Conservation (phyloP, 2,888 invertebrate genomes). For the Drosophila ochracea region DNA sequence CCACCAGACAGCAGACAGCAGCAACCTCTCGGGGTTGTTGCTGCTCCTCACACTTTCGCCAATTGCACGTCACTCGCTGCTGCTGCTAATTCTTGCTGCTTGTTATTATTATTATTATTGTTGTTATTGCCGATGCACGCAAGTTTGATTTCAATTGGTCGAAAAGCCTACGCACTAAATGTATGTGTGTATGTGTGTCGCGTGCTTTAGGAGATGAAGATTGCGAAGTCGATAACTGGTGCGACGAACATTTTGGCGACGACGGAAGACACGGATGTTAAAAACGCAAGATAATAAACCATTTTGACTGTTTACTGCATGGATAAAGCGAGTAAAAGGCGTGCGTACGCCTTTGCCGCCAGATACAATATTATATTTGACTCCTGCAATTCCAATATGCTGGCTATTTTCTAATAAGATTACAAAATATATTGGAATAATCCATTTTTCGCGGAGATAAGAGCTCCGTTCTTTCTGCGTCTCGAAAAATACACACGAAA, state of each 20-base stretch:
- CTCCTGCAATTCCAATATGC: slow-evolving; percentile 28
- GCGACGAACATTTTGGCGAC: slow-evolving; percentile 74
- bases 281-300: slow-evolving; percentile 77
- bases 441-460: slow-evolving; percentile 75
- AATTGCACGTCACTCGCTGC: slow-evolving; percentile 27
- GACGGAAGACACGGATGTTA: slow-evolving; percentile 73
- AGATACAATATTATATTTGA: slow-evolving; percentile 12
- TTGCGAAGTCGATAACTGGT: slow-evolving; percentile 79
- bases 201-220: slow-evolving; percentile 79
- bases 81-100: slow-evolving; percentile 26
- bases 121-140: slow-evolving; percentile 24
- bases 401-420: slow-evolving; percentile 60
- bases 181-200: slow-evolving; percentile 31
- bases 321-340: slow-evolving; percentile 25
- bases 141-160: slow-evolving; percentile 35
- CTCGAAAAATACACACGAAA: slow-evolving; percentile 72
- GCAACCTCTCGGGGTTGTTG: slow-evolving; percentile 37
- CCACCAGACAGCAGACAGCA: slow-evolving; percentile 23
- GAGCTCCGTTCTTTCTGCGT: slow-evolving; percentile 79
- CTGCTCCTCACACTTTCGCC: slow-evolving; percentile 34
- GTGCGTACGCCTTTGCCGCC: slow-evolving; percentile 15
- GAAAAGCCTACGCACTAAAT: slow-evolving; percentile 52
- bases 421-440: slow-evolving; percentile 67
- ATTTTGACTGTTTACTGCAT: slow-evolving; percentile 61
- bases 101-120: slow-evolving; percentile 30